These are phyloP conservation scores for Ictalurus furcatus DNA, from an alignment of 2,113 vertebrate species.

Conservation along the genomic window DNA sequence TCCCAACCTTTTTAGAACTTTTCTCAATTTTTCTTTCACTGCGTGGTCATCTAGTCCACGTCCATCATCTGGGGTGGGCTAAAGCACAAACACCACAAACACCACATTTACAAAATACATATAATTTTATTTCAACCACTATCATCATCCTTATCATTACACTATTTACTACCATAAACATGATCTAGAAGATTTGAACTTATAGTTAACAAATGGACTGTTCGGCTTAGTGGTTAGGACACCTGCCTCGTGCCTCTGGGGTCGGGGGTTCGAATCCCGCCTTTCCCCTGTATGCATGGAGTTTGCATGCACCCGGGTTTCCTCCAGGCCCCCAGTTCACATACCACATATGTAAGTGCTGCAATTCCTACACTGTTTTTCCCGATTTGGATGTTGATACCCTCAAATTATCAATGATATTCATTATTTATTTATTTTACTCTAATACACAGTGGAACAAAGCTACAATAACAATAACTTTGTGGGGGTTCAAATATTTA, in stretches of 20 bases:
- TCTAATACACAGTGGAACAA: too few species aligned
- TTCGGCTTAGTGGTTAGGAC: too few species aligned
- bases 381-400: background rate
- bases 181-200: background rate
- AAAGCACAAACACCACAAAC: constrained; percentile 37
- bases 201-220: background rate
- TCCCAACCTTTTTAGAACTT: constrained; percentile 87
- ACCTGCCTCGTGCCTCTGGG: too few species aligned
- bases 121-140: background rate
- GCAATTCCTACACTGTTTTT: background rate
- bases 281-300: too few species aligned
- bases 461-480: background rate
- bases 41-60: constrained; percentile 79
- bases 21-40: constrained; percentile 85
- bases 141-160: background rate
- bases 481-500: background rate
- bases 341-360: background rate
- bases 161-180: background rate
- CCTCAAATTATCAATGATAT: background rate
- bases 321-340: too few species aligned
- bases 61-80: constrained; percentile 81
- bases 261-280: too few species aligned
- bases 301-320: too few species aligned
- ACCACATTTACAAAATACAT: background rate
- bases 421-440: too few species aligned